Base-by-base conservation (phyloP, 2,888 invertebrate genomes). In the Metopia argyrocephala region DNA sequence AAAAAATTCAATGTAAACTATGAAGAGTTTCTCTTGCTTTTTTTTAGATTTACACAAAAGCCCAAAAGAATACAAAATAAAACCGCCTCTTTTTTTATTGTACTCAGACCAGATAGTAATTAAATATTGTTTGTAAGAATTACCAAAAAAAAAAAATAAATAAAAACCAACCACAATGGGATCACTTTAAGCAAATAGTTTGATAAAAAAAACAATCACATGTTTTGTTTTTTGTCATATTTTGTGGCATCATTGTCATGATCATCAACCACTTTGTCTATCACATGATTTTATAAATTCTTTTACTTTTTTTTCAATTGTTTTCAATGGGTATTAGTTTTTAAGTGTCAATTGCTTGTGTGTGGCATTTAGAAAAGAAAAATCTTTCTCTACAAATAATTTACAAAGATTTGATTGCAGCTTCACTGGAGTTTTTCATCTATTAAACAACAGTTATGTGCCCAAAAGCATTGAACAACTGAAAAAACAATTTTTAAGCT, bases 301-400 rank as follows among this genome's bases (percentile, higher is more conserved):
- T 28, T 74, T 57, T 71, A 25, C 21, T 20, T 46, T n/a, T 62
- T 46, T 73, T 31, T 9, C 31, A 9, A 5, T 9, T 9, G 27
- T 25, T 27, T 5, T 56, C 25, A 9, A 54, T 54, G 3, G n/a
- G 7, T 12, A 27, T 27, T 21, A 21, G n/a, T 27, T 12, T 74
- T 59, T 54, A 70, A 79, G 70, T 79, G 79, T 79, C 80, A 80
- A 59, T 73, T 68, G 68, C 31, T 71, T 69, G 57, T 76, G 80
- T 76, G 80, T 74, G 80, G 71, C 52, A 66, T 52, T 71, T 57
- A 31, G 57, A 27, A 66, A 59, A 46, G 25, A 64, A 27, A 64
- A 50, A n/a, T 25, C 45, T 46, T 28, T 25, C 27, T 45, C 5
- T n/a, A 50, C 3, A 38, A 52, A 27, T 74, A 54, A 9, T 62